Evolutionary conservation across 2,113 vertebrate genomes (phyloP).

Genomic region (Halcyon senegalensis): DNA sequence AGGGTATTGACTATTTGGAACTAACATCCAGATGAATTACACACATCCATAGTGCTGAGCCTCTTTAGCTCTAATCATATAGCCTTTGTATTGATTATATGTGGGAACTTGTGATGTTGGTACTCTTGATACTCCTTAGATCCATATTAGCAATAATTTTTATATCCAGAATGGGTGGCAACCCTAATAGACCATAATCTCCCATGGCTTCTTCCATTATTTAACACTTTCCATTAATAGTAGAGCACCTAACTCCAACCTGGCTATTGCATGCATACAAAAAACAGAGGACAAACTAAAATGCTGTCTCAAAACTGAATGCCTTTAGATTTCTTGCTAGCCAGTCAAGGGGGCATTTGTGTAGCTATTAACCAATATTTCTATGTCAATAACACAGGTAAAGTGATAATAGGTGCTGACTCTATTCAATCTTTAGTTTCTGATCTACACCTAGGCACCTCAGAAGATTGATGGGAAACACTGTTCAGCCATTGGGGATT

Average conservation of each 20-base stretch:
- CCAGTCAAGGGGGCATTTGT: neutral
- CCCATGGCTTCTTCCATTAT: neutral
- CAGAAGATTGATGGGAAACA: neutral
- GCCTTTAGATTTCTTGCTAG: neutral
- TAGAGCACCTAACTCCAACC: neutral
- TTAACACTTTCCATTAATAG: neutral
- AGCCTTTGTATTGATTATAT: neutral
- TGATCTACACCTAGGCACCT: neutral
- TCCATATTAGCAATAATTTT: neutral
- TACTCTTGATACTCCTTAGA: neutral
- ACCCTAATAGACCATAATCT: neutral
- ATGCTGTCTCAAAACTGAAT: neutral
- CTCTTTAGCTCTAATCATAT: neutral
- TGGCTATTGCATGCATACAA: neutral
- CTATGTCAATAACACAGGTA: neutral
- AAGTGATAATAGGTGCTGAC: neutral
- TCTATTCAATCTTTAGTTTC: neutral
- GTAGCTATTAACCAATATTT: neutral
- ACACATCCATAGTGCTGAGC: neutral
- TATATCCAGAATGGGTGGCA: neutral
- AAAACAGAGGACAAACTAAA: neutral
- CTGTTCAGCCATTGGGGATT: neutral
- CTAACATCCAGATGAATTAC: neutral
- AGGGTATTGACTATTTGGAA: neutral
- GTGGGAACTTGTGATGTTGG: neutral